Evolutionary conservation across 2,888 invertebrate genomes (phyloP).

Genomic region (Didymodactylos carnosus): DNA sequence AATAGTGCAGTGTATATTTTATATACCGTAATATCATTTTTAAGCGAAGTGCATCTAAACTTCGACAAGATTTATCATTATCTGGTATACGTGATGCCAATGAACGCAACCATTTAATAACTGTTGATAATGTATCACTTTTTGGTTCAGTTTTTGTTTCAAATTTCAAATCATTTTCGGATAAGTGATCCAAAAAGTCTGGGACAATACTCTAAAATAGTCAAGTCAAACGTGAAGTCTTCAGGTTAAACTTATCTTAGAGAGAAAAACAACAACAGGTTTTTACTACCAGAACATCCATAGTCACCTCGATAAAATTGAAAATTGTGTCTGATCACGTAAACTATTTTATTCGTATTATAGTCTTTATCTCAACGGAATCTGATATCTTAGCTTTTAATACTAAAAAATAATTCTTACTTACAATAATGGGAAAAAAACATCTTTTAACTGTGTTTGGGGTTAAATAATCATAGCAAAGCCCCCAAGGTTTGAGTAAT

Average conservation of each 20-base stretch:
- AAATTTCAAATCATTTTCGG: constrained; percentile 80
- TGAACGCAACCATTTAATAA: constrained; percentile 74
- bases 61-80: constrained; percentile 53
- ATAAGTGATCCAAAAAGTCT: constrained; percentile 65
- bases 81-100: constrained; percentile 56
- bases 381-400: too few species aligned
- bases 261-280: too few species aligned
- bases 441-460: constrained; percentile 71
- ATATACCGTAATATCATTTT: constrained; percentile 61
- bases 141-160: constrained; percentile 80
- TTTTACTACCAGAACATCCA: too few species aligned
- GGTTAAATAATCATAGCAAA: constrained; percentile 72
- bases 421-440: constrained; percentile 35
- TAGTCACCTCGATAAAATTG: too few species aligned
- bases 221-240: too few species aligned
- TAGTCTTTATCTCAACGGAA: too few species aligned
- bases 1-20: too few species aligned
- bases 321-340: too few species aligned
- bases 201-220: constrained; percentile 31
- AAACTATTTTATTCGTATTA: too few species aligned
- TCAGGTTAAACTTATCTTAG: too few species aligned
- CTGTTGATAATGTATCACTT: constrained; percentile 79
- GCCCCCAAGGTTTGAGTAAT: constrained; percentile 63
- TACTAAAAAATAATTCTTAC: too few species aligned
- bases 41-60: constrained; percentile 74